These are phyloP conservation scores for Dichetophora obliterata DNA, from an alignment of 2,888 invertebrate species.

Conservation along the genomic window DNA sequence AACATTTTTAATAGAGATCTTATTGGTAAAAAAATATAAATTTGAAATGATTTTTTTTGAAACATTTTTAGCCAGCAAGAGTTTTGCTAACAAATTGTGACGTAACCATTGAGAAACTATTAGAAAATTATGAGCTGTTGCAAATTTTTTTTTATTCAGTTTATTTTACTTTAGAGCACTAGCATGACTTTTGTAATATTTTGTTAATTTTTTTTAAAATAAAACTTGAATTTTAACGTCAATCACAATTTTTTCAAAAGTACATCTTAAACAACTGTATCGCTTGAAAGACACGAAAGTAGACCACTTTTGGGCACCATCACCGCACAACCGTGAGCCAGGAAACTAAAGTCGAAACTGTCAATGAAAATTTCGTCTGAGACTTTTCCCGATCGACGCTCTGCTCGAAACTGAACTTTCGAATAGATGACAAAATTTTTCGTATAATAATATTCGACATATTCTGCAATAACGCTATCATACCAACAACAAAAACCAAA, in stretches of 20 bases:
- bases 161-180: no score
- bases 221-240: neutral
- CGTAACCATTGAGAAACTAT: no score
- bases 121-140: no score
- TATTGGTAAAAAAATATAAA: no score
- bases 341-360: slow-evolving; percentile 53
- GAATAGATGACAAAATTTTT: slow-evolving; percentile 36
- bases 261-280: neutral
- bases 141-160: no score
- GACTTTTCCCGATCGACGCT: slow-evolving; percentile 44
- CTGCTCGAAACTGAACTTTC: slow-evolving; percentile 42
- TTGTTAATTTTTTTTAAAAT: neutral
- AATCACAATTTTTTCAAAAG: neutral
- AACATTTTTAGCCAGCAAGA: no score
- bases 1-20: no score
- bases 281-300: no score
- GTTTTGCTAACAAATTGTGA: no score
- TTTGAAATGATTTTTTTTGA: no score
- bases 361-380: slow-evolving; percentile 40
- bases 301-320: neutral
- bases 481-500: neutral
- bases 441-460: slow-evolving; percentile 30
- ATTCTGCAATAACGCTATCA: slow-evolving; percentile 4
- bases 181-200: no score
- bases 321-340: slow-evolving; percentile 51